Evolutionary conservation across 37 sponge, comb jelly and placozoan species (phyloP), one percentile per base, ranked within the genome.

Genomic region (Halichondria panicea): DNA sequence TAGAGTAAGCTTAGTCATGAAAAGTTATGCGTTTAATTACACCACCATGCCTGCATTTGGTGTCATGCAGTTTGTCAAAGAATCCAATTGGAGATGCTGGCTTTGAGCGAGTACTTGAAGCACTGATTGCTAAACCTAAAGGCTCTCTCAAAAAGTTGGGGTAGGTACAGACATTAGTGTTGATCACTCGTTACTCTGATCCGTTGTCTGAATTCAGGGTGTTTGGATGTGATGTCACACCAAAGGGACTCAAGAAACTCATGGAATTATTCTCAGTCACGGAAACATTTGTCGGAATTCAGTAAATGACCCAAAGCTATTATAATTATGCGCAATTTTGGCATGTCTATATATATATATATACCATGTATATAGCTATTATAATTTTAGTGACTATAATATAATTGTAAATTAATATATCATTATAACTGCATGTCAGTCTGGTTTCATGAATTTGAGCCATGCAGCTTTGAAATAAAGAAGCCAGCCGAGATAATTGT

Each of bases 41-140:
- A n/a, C n/a, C n/a, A n/a, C n/a, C n/a, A n/a, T n/a, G n/a, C n/a
- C n/a, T n/a, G n/a, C n/a, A n/a, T n/a, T n/a, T n/a, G n/a, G n/a
- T n/a, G n/a, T n/a, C 27, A 43, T 53, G 6, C 46, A 77, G 78
- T 28, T 6, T 77, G 2, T 77, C 78, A 4, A 77, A 66, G 41
- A 77, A 77, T 30, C 66, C 66, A 11, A 77, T 77, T 66, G 78
- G 78, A 39, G 78, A 77, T 36, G 68, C 52, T 55, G 78, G 78
- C 1, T 77, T 77, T 66, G 8, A 18, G 1, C 5, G 53, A 13
- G 38, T 77, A 5, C 18, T 77, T 66, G 68, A 77, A 36, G 67
- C 76, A 31, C 76, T 77, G 8, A 66, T 77, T 40, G 56, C n/a
- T 22, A 77, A 50, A 4, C 68, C 78, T 39, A 22, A 53, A 25